phyloP scores from a whole-genome alignment of 2,888 invertebrate species.

The Penaeus monodon region DNA sequence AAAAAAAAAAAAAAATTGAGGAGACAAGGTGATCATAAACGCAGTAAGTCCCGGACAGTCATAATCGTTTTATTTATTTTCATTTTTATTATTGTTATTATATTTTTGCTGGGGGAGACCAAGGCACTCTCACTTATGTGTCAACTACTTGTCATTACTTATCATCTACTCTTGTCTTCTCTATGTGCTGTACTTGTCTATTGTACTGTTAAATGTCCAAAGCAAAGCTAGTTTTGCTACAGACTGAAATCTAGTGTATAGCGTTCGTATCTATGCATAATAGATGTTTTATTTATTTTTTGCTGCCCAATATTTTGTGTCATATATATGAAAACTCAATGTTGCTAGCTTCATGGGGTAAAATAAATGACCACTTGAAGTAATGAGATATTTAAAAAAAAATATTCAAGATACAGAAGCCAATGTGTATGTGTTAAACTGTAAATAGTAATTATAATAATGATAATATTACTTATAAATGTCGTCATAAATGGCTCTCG shows the following conservation, averaged over 20 bases:
- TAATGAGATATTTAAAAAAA: slow-evolving; percentile 22
- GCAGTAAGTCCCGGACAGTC: slow-evolving; percentile 36
- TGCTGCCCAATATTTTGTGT: slow-evolving; percentile 47
- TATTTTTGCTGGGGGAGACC: slow-evolving; percentile 37
- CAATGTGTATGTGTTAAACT: slow-evolving; percentile 48
- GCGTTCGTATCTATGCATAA: slow-evolving; percentile 47
- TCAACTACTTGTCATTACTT: slow-evolving; percentile 19
- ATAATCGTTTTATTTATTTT: slow-evolving; percentile 10
- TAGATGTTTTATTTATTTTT: slow-evolving; percentile 61
- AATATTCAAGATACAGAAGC: slow-evolving; percentile 44
- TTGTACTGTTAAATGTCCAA: slow-evolving; percentile 26
- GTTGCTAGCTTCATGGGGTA: slow-evolving; percentile 34
- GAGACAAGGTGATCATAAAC: slow-evolving; percentile 12
- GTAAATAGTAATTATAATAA: slow-evolving; percentile 44
- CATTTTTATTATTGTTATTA: slow-evolving; percentile 28
- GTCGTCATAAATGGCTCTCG: slow-evolving; percentile 51
- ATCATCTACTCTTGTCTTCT: slow-evolving; percentile 26
- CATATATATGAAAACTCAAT: slow-evolving; percentile 30
- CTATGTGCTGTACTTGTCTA: slow-evolving; percentile 28
- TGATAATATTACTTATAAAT: slow-evolving; percentile 46
- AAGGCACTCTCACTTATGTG: slow-evolving; percentile 29
- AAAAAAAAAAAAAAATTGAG: background rate
- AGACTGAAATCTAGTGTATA: slow-evolving; percentile 54
- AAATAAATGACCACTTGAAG: slow-evolving; percentile 41
- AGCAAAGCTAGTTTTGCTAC: slow-evolving; percentile 44